A percentile compares a stretch with the other conserved stretches of the same genome.
Conservation (phyloP, 2,888 invertebrate species). For the Coelinius sp. region DNA sequence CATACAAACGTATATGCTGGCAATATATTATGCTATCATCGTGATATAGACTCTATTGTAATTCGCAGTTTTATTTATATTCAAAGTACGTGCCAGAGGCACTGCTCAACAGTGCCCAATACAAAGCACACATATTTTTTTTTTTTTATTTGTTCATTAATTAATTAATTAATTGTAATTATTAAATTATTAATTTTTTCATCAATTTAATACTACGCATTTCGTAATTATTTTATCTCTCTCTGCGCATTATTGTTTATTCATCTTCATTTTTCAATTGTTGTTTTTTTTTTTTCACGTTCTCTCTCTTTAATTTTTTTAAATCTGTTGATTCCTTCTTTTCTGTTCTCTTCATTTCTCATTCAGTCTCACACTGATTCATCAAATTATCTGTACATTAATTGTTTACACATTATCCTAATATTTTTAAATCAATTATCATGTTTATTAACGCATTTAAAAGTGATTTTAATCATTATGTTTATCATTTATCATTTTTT, state of each 20-base stretch:
- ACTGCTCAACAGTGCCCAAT: conserved; percentile 67
- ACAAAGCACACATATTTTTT: conserved; percentile 15
- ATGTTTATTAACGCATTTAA: no score
- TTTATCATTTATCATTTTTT: conserved; percentile 49
- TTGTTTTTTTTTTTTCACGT: conserved; percentile 28
- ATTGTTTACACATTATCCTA: conserved; percentile 19
- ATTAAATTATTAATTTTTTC: conserved; percentile 9
- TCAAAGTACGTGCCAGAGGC: conserved; percentile 40
- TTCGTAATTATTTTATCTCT: conserved; percentile 28
- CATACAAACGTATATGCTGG: conserved; percentile 69
- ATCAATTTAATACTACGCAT: conserved; percentile 20
- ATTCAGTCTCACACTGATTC: conserved; percentile 14
- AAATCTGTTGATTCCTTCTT: neutral
- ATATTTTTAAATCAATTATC: neutral
- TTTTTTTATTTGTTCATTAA: conserved; percentile 8
- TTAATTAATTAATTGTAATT: conserved; percentile 13
- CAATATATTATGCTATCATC: conserved; percentile 70
- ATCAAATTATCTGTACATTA: conserved; percentile 17
- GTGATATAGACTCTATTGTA: conserved; percentile 68
- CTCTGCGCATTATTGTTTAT: conserved; percentile 27
- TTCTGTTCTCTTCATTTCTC: conserved; percentile 12
- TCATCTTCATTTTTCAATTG: conserved; percentile 40
- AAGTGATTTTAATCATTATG: conserved; percentile 32
- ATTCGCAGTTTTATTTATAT: conserved; percentile 35
- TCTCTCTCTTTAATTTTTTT: neutral